Evolutionary conservation across 2,888 invertebrate genomes (phyloP).

Genomic region (Teinopalpus imperialis): DNA sequence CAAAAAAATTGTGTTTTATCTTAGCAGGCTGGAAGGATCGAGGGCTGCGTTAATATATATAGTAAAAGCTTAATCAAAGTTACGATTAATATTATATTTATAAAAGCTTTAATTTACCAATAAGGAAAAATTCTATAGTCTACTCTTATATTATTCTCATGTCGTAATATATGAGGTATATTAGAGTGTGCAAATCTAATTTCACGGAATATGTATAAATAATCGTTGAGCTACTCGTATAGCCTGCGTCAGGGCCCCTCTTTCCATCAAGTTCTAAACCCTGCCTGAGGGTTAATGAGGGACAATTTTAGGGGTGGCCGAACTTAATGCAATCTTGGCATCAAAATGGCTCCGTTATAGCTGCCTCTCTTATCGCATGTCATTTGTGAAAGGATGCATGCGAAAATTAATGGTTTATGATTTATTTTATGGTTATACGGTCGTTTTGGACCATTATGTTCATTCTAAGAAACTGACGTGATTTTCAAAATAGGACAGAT

Average conservation of each 20-base stretch:
- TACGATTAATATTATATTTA: too few relatives aligned
- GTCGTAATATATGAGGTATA: too few relatives aligned
- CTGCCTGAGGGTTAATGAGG: constrained; percentile 25
- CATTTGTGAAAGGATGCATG: constrained; percentile 11
- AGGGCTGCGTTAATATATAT: too few relatives aligned
- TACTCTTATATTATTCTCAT: too few relatives aligned
- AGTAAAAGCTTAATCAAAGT: too few relatives aligned
- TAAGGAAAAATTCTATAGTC: too few relatives aligned
- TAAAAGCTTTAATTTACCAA: too few relatives aligned
- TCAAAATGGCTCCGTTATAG: constrained; percentile 22
- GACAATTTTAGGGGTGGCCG: constrained; percentile 27
- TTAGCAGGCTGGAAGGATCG: too few relatives aligned
- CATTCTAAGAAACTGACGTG: neutral
- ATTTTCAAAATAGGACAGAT: too few relatives aligned
- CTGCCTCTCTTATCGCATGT: constrained; percentile 23
- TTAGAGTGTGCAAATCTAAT: constrained; percentile 16
- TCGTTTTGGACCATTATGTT: neutral
- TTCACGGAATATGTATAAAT: constrained; percentile 22
- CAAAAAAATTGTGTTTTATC: too few relatives aligned
- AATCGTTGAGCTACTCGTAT: constrained; percentile 18
- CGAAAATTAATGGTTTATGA: constrained; percentile 8
- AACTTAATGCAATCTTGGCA: constrained; percentile 25
- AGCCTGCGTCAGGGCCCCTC: constrained; percentile 9
- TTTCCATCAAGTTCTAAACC: constrained; percentile 26
- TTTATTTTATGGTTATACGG: constrained; percentile 4